Percentiles rank a stretch among this genome's conserved stretches.
Evolutionary conservation across 1,140 invertebrate genomes (phyloP).

Genomic region (Ceratosolen solmsi): DNA sequence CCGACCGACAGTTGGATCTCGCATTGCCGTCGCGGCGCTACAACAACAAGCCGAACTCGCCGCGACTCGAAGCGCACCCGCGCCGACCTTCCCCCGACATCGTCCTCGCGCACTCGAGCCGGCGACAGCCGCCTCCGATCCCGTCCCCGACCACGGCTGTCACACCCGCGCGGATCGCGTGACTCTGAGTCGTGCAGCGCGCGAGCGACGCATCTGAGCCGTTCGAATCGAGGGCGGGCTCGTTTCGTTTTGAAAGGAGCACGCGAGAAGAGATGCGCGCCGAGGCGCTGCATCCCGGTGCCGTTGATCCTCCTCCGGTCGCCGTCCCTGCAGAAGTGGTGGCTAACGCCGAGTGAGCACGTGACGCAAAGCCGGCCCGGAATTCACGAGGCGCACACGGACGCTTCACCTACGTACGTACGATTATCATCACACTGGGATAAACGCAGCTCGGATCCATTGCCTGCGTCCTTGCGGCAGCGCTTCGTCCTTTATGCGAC

Average conservation of each 20-base stretch:
- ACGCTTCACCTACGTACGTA: background rate
- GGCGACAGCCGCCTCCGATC: too few relatives aligned
- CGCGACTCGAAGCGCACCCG: constrained; percentile 13
- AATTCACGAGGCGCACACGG: background rate
- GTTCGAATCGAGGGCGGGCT: background rate
- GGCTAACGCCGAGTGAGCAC: constrained; percentile 15
- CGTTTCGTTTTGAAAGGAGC: background rate
- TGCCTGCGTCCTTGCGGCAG: too few relatives aligned
- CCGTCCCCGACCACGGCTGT: too few relatives aligned
- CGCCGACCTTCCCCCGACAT: constrained; percentile 32
- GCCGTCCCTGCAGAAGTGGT: background rate
- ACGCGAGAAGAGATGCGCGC: background rate
- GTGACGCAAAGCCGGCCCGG: constrained; percentile 35
- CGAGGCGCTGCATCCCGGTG: background rate
- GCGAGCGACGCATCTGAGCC: too few relatives aligned
- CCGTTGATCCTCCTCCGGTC: constrained; percentile 12
- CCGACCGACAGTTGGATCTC: constrained; percentile 69
- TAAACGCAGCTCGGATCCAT: too few relatives aligned
- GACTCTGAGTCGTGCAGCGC: too few relatives aligned
- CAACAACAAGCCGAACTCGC: background rate
- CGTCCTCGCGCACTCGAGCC: constrained; percentile 25
- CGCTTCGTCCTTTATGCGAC: too few relatives aligned
- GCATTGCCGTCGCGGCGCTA: constrained; percentile 28
- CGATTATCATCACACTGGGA: background rate
- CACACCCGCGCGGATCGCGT: too few relatives aligned